Conservation (phyloP, 2,888 invertebrate species). For the Nomada hirtipes region DNA sequence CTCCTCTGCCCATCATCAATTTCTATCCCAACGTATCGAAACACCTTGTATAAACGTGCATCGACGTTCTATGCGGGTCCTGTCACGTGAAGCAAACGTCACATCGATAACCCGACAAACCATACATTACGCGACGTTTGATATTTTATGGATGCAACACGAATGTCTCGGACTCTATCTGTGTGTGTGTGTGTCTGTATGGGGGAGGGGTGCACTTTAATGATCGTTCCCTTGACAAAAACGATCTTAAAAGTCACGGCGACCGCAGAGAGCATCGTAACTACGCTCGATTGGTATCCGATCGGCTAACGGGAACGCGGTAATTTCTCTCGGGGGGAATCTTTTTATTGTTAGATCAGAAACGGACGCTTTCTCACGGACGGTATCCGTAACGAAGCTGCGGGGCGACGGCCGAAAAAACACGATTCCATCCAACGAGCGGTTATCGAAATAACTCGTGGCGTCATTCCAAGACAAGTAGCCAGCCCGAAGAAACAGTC, state of each 20-base stretch:
- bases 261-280: conserved; percentile 38
- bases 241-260: conserved; percentile 62
- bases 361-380: conserved; percentile 36
- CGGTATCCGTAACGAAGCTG: conserved; percentile 54
- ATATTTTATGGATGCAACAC: conserved; percentile 26
- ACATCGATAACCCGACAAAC: background rate
- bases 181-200: too few relatives aligned
- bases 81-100: background rate
- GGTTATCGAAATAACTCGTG: conserved; percentile 67
- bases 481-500: conserved; percentile 58
- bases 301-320: conserved; percentile 70
- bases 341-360: conserved; percentile 67
- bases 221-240: conserved; percentile 52
- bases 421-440: conserved; percentile 37
- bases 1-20: background rate
- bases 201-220: conserved; percentile 21
- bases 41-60: conserved; percentile 2
- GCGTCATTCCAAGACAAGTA: conserved; percentile 51
- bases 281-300: conserved; percentile 56
- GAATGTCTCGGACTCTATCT: conserved; percentile 1
- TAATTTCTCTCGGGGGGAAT: conserved; percentile 66
- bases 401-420: conserved; percentile 34
- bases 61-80: background rate
- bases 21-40: background rate
- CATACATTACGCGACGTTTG: background rate